Evolutionary conservation across 2,888 invertebrate genomes (phyloP).

Genomic region (Rhamphomyia laevipes): DNA sequence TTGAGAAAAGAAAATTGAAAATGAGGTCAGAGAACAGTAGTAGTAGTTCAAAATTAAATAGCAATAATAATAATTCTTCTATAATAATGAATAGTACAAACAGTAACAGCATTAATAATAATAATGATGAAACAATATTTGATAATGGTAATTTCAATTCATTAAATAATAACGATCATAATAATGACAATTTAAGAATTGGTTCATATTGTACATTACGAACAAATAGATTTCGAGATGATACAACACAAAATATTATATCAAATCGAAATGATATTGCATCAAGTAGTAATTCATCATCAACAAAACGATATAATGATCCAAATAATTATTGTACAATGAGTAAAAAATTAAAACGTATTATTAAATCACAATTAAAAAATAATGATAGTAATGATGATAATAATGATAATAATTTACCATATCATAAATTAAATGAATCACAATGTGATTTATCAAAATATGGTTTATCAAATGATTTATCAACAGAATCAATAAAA

Average conservation of each 20-base stretch:
- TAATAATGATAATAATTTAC: neutral
- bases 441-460: conserved; percentile 1
- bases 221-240: neutral
- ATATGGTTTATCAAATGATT: conserved; percentile 25
- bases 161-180: conserved; percentile 6
- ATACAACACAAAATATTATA: neutral
- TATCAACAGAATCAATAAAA: conserved; percentile 31
- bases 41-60: conserved; percentile 10
- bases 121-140: neutral
- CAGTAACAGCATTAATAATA: neutral
- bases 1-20: neutral
- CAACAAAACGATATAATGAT: neutral
- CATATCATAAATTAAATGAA: conserved; percentile 10
- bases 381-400: no score
- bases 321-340: conserved; percentile 10
- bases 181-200: conserved; percentile 6
- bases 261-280: neutral
- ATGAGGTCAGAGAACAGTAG: conserved; percentile 12
- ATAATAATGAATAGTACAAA: neutral
- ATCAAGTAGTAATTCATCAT: neutral
- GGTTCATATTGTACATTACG: conserved; percentile 12
- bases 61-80: no score
- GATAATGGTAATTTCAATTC: conserved; percentile 3
- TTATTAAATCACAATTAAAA: conserved; percentile 5
- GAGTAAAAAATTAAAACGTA: conserved; percentile 8